These are phyloP conservation scores for Ormyrus nitidulus DNA, from an alignment of 2,888 invertebrate species.

Conservation along the genomic window DNA sequence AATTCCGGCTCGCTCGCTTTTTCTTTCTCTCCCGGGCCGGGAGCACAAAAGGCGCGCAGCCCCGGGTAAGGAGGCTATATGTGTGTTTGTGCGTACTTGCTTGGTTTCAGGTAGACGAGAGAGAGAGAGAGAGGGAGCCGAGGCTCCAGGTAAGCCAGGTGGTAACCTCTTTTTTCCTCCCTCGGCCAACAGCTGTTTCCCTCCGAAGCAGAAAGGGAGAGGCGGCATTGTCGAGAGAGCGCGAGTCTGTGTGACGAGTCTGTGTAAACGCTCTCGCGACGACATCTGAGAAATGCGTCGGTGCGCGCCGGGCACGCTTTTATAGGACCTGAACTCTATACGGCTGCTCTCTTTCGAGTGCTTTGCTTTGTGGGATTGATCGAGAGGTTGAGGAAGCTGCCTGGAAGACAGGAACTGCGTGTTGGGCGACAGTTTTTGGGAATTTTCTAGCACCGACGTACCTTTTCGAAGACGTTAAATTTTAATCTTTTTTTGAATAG, in stretches of 20 bases:
- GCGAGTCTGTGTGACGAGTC: slow-evolving; percentile 26
- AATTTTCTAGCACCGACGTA: too few relatives aligned
- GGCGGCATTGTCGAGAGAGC: slow-evolving; percentile 69
- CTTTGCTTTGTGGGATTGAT: slow-evolving; percentile 17
- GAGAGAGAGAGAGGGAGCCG: slow-evolving; percentile 56
- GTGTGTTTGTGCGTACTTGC: slow-evolving; percentile 61
- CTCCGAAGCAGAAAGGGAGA: slow-evolving; percentile 59
- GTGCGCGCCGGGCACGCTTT: background rate
- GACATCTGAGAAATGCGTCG: slow-evolving; percentile 24
- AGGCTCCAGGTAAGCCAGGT: slow-evolving; percentile 73
- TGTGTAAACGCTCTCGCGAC: slow-evolving; percentile 16
- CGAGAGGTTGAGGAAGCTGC: slow-evolving; percentile 9
- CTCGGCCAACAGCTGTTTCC: slow-evolving; percentile 74
- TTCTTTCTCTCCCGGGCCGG: slow-evolving; percentile 36
- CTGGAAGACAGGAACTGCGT: background rate
- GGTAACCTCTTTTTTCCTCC: slow-evolving; percentile 70
- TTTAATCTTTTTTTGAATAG: too few relatives aligned
- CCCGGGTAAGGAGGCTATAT: slow-evolving; percentile 61
- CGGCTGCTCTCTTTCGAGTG: background rate
- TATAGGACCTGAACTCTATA: too few relatives aligned
- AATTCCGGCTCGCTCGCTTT: slow-evolving; percentile 18
- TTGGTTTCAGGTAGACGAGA: slow-evolving; percentile 59
- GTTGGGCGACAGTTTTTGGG: background rate
- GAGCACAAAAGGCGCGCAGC: slow-evolving; percentile 57
- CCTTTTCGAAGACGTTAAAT: too few relatives aligned